These are phyloP conservation scores for Steinernema scapterisci DNA, from an alignment of 2,888 invertebrate species.

Conservation along the genomic window DNA sequence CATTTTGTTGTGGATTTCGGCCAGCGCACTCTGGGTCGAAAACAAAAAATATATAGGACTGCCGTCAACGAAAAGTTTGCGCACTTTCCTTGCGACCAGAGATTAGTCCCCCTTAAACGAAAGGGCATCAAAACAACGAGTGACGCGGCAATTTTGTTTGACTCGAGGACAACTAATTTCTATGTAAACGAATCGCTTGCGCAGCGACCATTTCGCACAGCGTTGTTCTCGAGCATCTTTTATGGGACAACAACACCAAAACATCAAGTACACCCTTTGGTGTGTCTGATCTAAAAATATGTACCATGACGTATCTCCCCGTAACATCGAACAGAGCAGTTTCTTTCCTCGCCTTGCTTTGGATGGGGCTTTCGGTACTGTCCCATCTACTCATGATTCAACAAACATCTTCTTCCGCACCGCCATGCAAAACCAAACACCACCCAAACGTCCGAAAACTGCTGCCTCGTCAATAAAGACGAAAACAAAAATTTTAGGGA, in stretches of 20 bases:
- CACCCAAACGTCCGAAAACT: too few relatives aligned
- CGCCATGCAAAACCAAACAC: too few relatives aligned
- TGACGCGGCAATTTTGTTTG: conserved; percentile 6
- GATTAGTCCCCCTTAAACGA: neutral
- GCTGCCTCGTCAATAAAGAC: too few relatives aligned
- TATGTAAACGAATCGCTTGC: neutral
- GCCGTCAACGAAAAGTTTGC: neutral
- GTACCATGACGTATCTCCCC: neutral
- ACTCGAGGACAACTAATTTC: conserved; percentile 18
- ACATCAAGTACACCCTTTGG: conserved; percentile 3
- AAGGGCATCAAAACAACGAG: conserved; percentile 25
- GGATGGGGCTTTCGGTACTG: too few relatives aligned
- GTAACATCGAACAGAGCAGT: neutral
- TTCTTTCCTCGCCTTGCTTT: neutral
- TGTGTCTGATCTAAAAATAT: neutral
- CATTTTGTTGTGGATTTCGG: neutral
- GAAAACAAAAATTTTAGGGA: too few relatives aligned
- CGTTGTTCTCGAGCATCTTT: neutral
- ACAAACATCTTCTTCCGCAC: too few relatives aligned
- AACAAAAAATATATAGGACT: neutral
- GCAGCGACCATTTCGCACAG: neutral
- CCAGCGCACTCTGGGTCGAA: neutral
- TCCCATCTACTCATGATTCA: too few relatives aligned
- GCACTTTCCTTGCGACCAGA: neutral
- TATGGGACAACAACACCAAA: neutral